Conservation (phyloP, 2,888 invertebrate genomes). For the Glaucopsyche alexis region DNA sequence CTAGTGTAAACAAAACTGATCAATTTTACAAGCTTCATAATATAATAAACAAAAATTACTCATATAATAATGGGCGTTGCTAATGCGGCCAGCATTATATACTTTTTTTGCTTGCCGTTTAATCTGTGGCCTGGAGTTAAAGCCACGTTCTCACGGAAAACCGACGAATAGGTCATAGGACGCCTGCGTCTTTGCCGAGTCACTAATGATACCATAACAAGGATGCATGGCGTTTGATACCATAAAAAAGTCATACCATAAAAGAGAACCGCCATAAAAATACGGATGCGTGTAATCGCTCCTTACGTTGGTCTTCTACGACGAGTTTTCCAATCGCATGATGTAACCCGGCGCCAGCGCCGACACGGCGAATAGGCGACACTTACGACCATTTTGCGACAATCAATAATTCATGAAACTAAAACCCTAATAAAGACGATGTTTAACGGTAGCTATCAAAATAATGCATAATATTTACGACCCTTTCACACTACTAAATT, state of each 20-base stretch:
- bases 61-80: no score
- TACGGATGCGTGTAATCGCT: slow-evolving; percentile 13
- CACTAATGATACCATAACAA: neutral
- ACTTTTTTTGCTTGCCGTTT: no score
- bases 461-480: neutral
- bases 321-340: slow-evolving; percentile 69
- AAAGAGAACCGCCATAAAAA: neutral
- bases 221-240: neutral
- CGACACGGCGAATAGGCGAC: slow-evolving; percentile 43
- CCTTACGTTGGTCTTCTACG: slow-evolving; percentile 47
- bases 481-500: neutral
- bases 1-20: no score
- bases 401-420: slow-evolving; percentile 46
- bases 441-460: slow-evolving; percentile 21
- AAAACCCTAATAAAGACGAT: slow-evolving; percentile 35
- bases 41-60: no score
- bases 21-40: no score
- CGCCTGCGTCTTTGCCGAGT: neutral
- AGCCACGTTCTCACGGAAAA: neutral
- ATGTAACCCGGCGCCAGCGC: slow-evolving; percentile 70
- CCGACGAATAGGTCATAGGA: neutral
- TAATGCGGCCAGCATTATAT: no score
- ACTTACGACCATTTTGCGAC: slow-evolving; percentile 42
- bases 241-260: slow-evolving; percentile 8
- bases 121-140: no score